A percentile compares a stretch with the other conserved stretches of the same genome.
Evolutionary conservation across 2,113 vertebrate species (phyloP).

Genomic region (Hydropotes inermis): DNA sequence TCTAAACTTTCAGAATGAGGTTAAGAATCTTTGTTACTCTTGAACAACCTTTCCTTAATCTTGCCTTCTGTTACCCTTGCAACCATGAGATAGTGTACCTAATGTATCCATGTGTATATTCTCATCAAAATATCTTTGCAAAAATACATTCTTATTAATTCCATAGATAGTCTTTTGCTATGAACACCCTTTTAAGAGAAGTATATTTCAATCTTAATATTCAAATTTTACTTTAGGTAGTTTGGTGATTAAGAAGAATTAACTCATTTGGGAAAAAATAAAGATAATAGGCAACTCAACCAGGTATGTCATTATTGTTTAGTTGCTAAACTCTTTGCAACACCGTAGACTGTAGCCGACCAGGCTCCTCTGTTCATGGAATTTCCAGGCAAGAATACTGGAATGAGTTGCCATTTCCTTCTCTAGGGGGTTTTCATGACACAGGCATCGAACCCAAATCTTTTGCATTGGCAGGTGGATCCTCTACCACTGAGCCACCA

Average conservation of each 20-base stretch:
- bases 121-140: conserved; percentile 57
- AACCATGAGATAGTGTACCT: conserved; percentile 78
- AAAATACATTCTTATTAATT: conserved; percentile 25
- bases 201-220: not conserved
- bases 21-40: conserved; percentile 87
- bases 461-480: not conserved
- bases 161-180: conserved; percentile 60
- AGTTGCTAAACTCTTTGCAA: not conserved
- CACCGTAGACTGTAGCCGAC: not conserved
- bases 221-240: not conserved
- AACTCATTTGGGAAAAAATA: conserved; percentile 63
- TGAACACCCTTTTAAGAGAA: conserved; percentile 20
- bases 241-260: not conserved
- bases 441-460: not conserved
- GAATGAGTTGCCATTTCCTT: not conserved
- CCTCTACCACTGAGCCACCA: not conserved
- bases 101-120: conserved; percentile 75
- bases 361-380: not conserved
- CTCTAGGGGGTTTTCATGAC: not conserved
- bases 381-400: not conserved
- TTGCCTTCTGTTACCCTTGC: conserved; percentile 81
- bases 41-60: conserved; percentile 89
- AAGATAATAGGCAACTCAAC: not conserved
- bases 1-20: conserved; percentile 83
- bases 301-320: not conserved